phyloP scores from a whole-genome alignment of 2,888 invertebrate genomes.

The Scotopteryx bipunctaria region DNA sequence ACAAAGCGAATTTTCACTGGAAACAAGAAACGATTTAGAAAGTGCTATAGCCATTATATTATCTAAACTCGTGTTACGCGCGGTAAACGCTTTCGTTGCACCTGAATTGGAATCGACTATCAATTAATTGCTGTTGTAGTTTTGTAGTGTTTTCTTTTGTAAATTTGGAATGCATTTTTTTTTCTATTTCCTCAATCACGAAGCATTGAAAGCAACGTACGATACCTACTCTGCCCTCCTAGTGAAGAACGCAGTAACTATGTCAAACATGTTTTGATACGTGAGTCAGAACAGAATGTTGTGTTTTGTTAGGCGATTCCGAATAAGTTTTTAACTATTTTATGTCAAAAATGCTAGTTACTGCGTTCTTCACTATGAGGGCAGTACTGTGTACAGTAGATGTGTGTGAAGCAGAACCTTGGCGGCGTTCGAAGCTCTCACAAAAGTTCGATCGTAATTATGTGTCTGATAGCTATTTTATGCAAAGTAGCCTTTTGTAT shows the following conservation, averaged over 20 bases:
- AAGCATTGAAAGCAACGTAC: neutral
- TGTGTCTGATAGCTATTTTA: conserved; percentile 62
- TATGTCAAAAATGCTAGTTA: too few relatives aligned
- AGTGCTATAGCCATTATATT: conserved; percentile 55
- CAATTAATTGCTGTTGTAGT: conserved; percentile 53
- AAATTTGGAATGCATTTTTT: conserved; percentile 29
- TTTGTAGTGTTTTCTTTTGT: conserved; percentile 45
- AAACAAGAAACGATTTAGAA: conserved; percentile 66
- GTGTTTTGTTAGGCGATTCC: too few relatives aligned
- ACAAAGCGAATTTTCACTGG: conserved; percentile 50
- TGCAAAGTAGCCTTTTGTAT: conserved; percentile 68
- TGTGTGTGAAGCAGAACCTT: conserved; percentile 9
- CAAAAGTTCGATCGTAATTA: conserved; percentile 48
- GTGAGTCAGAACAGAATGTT: too few relatives aligned
- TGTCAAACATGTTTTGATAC: too few relatives aligned
- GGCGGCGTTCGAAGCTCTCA: conserved; percentile 24
- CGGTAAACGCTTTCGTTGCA: conserved; percentile 66
- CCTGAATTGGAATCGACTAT: conserved; percentile 61
- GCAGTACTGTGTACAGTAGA: neutral
- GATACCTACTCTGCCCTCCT: too few relatives aligned
- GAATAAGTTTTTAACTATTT: too few relatives aligned
- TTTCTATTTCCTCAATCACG: conserved; percentile 1
- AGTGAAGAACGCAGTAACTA: too few relatives aligned
- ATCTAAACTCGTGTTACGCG: conserved; percentile 64
- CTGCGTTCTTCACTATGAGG: too few relatives aligned